These are phyloP conservation scores for Muscicapa adusta DNA, from an alignment of 2,113 vertebrate species.

Conservation along the genomic window DNA sequence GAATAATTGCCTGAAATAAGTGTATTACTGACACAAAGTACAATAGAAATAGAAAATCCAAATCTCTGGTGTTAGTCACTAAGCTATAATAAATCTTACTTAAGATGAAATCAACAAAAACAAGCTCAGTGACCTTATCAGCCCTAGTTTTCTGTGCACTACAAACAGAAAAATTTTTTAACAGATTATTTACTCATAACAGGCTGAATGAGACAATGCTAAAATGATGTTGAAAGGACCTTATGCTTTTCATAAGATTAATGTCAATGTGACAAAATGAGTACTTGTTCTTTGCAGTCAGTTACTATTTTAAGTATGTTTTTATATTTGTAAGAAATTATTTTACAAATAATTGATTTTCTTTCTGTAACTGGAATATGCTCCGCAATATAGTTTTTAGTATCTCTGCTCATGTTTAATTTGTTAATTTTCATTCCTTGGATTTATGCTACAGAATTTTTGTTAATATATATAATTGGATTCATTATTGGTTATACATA, in stretches of 20 bases:
- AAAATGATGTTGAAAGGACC: neutral
- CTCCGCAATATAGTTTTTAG: neutral
- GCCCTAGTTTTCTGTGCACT: neutral
- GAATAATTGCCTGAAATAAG: conserved; percentile 37
- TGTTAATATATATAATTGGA: neutral
- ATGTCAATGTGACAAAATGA: neutral
- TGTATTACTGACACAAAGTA: neutral
- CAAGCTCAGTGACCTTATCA: conserved; percentile 42
- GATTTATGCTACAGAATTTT: neutral
- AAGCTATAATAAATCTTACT: conserved; percentile 48
- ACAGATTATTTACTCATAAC: conserved; percentile 1
- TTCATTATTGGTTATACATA: neutral
- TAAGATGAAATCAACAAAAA: conserved; percentile 49
- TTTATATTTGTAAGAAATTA: neutral
- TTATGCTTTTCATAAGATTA: neutral
- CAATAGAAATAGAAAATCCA: neutral
- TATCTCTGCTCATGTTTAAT: neutral
- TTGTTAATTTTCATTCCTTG: neutral
- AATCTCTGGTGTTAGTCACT: conserved; percentile 21
- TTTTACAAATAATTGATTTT: neutral
- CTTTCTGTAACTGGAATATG: neutral
- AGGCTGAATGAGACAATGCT: neutral
- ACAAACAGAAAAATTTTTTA: neutral
- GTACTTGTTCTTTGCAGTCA: neutral
- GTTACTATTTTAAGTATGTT: neutral